Conservation (phyloP, 2,888 invertebrate genomes). For the Zele albiditarsus region DNA sequence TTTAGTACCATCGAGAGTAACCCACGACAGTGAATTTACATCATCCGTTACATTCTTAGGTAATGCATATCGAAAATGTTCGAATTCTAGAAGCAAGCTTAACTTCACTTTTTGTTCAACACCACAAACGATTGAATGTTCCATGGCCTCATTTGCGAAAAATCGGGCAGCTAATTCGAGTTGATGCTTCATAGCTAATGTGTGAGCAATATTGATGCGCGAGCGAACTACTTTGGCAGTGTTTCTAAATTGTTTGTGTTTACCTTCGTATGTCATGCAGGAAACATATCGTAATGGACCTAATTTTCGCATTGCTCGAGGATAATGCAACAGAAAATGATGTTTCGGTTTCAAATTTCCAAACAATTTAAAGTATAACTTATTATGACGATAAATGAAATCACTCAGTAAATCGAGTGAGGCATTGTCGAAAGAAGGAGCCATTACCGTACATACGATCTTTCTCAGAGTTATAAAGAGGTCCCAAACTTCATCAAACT, state of each 20-base stretch:
- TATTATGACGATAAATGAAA: conserved; percentile 34
- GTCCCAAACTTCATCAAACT: conserved; percentile 42
- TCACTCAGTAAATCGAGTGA: neutral
- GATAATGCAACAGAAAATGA: conserved; percentile 38
- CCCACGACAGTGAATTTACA: neutral
- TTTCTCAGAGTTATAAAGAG: conserved; percentile 40
- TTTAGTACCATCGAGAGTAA: neutral
- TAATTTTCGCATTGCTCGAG: conserved; percentile 18
- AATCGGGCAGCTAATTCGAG: too few relatives aligned
- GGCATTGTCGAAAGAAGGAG: conserved; percentile 27
- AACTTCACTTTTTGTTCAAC: neutral
- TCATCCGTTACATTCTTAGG: neutral
- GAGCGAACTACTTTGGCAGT: conserved; percentile 33
- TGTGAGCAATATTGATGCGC: conserved; percentile 23
- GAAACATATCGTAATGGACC: conserved; percentile 35
- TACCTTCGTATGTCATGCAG: conserved; percentile 31
- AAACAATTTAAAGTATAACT: conserved; percentile 34
- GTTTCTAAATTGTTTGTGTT: conserved; percentile 31
- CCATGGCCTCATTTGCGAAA: too few relatives aligned
- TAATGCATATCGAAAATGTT: neutral
- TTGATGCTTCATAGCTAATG: conserved; percentile 37
- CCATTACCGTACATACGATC: conserved; percentile 33
- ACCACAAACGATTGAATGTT: neutral
- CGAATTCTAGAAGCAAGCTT: neutral
- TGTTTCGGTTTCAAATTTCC: conserved; percentile 26